phyloP scores from a whole-genome alignment of 2,888 invertebrate genomes.

The Deilephila elpenor region DNA sequence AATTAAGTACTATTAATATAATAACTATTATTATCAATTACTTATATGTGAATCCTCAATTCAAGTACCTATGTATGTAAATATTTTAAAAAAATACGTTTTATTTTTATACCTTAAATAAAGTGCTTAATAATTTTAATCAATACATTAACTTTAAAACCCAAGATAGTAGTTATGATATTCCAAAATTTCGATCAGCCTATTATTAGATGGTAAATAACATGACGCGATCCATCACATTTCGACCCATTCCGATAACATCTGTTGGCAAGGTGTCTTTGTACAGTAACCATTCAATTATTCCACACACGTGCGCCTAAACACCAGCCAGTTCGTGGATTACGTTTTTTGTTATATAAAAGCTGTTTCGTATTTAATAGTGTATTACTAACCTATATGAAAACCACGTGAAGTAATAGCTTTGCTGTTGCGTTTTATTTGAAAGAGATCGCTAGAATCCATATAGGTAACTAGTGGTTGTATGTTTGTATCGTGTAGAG shows the following conservation, averaged over 20 bases:
- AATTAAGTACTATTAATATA: no score
- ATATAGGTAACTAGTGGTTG: no score
- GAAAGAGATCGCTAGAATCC: no score
- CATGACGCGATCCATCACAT: slow-evolving; percentile 50
- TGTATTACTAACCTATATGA: not conserved
- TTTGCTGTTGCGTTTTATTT: no score
- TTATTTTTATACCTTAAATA: no score
- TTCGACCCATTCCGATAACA: slow-evolving; percentile 67
- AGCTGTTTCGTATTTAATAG: slow-evolving; percentile 4
- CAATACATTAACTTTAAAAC: not conserved
- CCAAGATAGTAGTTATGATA: not conserved
- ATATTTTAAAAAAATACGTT: not conserved
- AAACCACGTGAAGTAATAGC: no score
- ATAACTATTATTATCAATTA: no score
- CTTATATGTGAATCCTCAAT: no score
- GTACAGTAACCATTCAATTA: slow-evolving; percentile 60
- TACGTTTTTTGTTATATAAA: slow-evolving; percentile 35
- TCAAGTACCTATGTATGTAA: no score
- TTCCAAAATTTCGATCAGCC: not conserved
- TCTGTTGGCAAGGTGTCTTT: slow-evolving; percentile 80
- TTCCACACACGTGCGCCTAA: slow-evolving; percentile 55
- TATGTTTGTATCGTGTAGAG: no score
- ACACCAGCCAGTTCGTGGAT: slow-evolving; percentile 38
- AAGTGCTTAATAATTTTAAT: no score
- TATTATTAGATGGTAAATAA: slow-evolving; percentile 31